Evolutionary conservation across 2,888 invertebrate genomes (phyloP), one percentile per base, ranked within the genome.

Genomic region (Macrosoma leucophasiata): DNA sequence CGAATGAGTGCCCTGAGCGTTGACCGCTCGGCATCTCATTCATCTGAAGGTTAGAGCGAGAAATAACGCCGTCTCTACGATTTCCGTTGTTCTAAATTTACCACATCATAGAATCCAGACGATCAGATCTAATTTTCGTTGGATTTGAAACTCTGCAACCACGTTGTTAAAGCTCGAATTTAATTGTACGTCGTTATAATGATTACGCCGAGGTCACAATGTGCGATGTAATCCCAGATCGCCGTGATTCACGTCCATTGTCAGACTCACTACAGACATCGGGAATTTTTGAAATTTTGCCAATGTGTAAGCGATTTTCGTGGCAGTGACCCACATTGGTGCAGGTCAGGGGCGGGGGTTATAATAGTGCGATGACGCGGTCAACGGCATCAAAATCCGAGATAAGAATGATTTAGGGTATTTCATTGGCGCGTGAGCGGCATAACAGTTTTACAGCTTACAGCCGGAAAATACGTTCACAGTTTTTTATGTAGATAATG

Each of bases 51-150:
- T 65, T 73, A n/a, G 63, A 52, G 45, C 46, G 59, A 13, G 12
- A 29, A 20, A 20, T 20, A 29, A 20, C 13, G n/a, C 20, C 20
- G 52, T 61, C 69, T 66, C 64, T 65, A 69, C 62, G 61, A 62
- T 76, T 78, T 79, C 77, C 79, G 77, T 75, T 75, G 63, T 68
- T 79, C 78, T 77, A 81, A 74, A 74, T 72, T 70, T 79, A 77
- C 64, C 59, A 58, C 52, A 50, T 48, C 50, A 46, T 53, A 48
- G 48, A 43, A 52, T 55, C 54, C 54, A 66, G 60, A 62, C 61
- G 62, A 37, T 58, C 49, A 20, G 7, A 7, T 17, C 17, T 5
- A 17, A 17, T 4, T 7, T 17, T 17, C 17, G 17, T 7, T 5
- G 17, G 7, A 17, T 17, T 17, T 17, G 17, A 6, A 11, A 12